These are phyloP conservation scores for Crotalus viridis DNA, from an alignment of 2,113 vertebrate genomes.

Conservation along the genomic window DNA sequence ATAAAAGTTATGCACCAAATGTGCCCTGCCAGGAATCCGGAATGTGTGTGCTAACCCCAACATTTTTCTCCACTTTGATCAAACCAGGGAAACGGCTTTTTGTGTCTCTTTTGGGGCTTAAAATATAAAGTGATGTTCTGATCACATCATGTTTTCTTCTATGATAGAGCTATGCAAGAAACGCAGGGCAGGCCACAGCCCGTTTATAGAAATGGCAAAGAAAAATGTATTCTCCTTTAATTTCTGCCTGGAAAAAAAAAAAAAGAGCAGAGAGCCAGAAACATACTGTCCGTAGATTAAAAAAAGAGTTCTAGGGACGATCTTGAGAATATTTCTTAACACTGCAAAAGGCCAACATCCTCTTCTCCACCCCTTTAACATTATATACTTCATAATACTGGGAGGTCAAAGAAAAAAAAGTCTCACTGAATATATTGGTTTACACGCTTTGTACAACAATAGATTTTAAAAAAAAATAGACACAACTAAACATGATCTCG, in stretches of 20 bases:
- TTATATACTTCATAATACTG: constrained; percentile 5
- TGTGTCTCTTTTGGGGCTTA: neutral
- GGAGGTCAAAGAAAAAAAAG: neutral
- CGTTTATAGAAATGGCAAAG: neutral
- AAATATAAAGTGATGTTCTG: neutral
- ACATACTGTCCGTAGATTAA: too few species aligned
- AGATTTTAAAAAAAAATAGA: constrained; percentile 44
- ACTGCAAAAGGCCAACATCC: neutral
- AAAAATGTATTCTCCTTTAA: neutral
- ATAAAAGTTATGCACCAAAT: too few species aligned
- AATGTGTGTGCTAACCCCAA: too few species aligned
- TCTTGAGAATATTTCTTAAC: neutral
- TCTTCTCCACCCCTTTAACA: neutral
- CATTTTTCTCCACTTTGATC: neutral
- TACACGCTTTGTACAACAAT: constrained; percentile 15
- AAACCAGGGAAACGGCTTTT: neutral
- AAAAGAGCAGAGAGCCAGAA: neutral
- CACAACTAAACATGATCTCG: constrained; percentile 53
- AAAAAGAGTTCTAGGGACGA: neutral
- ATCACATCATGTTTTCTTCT: neutral
- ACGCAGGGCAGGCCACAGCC: too few species aligned
- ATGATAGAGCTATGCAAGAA: neutral
- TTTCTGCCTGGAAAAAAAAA: neutral
- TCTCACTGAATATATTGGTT: neutral
- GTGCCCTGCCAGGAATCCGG: neutral